Evolutionary conservation across 2,113 vertebrate genomes (phyloP), one percentile per base, ranked within the genome.

Genomic region (Pungitius pungitius): DNA sequence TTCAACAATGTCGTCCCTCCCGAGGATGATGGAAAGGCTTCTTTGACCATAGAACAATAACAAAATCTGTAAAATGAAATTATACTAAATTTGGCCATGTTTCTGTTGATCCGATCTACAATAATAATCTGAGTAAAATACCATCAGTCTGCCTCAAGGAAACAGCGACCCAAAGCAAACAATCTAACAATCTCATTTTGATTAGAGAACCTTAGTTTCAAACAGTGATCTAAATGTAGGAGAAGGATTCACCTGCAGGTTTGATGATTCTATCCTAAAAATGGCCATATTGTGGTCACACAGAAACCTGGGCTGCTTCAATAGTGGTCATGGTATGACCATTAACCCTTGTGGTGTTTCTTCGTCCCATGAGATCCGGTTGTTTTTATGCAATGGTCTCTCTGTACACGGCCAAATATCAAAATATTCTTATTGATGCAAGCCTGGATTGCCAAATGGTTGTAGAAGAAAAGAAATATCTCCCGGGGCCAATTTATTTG

Each of bases 21-120:
- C 3, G 1, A 27, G 20, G 12, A 39, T 39, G 57, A 77, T 20
- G n/a, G n/a, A 43, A 52, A 62, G 27, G 43, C 47, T 27, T 57
- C n/a, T 56, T 18, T 14, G 8, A 64, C 51, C 62, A 22, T 56
- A 58, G 40, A 2, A 3, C 17, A 12, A 30, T 33, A 10, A 43
- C 3, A 20, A 9, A 30, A 27, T 62, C 10, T 7, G 12, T 27
- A 13, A 77, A 40, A 64, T 49, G 24, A 33, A 57, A 43, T 17
- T 2, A 18, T 3, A 12, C 5, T 8, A 4, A n/a, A 43, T 67
- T 40, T 30, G 40, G 42, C 24, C 22, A 71, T 58, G 9, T 51
- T 51, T 65, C 47, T 39, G 40, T 58, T 54, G 6, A 27, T 47
- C 35, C 45, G 56, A 73, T 47, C 55, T 30, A 43, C 11, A 76